Evolutionary conservation across 1,140 invertebrate species (phyloP).

Genomic region (Drosophila ironensis): DNA sequence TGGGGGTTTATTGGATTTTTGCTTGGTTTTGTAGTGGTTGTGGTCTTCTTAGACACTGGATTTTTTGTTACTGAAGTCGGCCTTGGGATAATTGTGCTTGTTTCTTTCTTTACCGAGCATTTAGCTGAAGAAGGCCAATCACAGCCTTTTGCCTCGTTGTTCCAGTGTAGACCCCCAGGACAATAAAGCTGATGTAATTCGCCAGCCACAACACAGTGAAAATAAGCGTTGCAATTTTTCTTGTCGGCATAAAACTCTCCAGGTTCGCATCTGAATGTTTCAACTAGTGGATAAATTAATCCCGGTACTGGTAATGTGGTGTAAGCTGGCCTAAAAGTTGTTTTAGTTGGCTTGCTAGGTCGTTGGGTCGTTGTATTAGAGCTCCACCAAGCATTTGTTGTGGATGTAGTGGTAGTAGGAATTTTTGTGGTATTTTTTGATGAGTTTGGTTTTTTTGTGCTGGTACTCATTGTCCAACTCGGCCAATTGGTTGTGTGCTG

Average conservation of each 20-base stretch:
- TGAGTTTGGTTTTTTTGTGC: conserved; percentile 12
- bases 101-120: conserved; percentile 82
- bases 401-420: conserved; percentile 21
- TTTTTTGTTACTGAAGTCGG: conserved; percentile 30
- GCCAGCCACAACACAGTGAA: conserved; percentile 87
- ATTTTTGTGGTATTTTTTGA: conserved; percentile 50
- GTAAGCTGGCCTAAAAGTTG: conserved; percentile 58
- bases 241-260: conserved; percentile 87
- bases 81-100: too few relatives aligned
- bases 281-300: conserved; percentile 80
- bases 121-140: conserved; percentile 90
- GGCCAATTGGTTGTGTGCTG: conserved; percentile 83
- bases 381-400: conserved; percentile 65
- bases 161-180: conserved; percentile 92
- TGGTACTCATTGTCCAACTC: conserved; percentile 79
- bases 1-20: conserved; percentile 22
- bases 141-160: conserved; percentile 83
- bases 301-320: conserved; percentile 81
- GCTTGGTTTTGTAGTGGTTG: conserved; percentile 18
- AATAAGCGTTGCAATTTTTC: conserved; percentile 88
- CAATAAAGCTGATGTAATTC: conserved; percentile 86
- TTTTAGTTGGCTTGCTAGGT: conserved; percentile 51
- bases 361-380: conserved; percentile 79
- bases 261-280: conserved; percentile 83
- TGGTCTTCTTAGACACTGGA: conserved; percentile 25